Percentiles rank a stretch among this genome's conserved stretches.
These are phyloP conservation scores for Drosophila lacertosa DNA, from an alignment of 1,140 invertebrate species.

Conservation along the genomic window DNA sequence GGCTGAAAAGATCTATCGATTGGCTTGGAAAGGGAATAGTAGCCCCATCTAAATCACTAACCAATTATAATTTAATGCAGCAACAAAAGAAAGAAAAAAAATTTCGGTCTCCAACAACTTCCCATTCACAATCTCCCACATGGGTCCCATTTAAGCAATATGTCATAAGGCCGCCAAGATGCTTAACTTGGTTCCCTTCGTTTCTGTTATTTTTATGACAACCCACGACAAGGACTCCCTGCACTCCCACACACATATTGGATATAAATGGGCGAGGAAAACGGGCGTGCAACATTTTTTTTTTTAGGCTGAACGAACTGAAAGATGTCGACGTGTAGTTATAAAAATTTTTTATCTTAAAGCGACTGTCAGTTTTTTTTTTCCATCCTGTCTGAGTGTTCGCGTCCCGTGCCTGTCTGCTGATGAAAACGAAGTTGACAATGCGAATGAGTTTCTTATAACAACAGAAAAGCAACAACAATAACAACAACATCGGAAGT, in stretches of 20 bases:
- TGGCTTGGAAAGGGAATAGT: background rate
- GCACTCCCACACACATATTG: background rate
- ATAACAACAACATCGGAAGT: slow-evolving; percentile 38
- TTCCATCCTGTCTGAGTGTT: slow-evolving; percentile 15
- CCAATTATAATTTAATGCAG: slow-evolving; percentile 55
- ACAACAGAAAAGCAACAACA: slow-evolving; percentile 53
- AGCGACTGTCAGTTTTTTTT: slow-evolving; percentile 71
- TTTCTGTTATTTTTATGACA: slow-evolving; percentile 34
- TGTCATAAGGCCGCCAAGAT: slow-evolving; percentile 77
- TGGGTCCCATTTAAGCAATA: slow-evolving; percentile 76
- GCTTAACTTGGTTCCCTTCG: slow-evolving; percentile 65
- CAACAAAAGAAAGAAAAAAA: background rate
- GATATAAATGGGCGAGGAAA: slow-evolving; percentile 67
- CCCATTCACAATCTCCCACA: slow-evolving; percentile 58
- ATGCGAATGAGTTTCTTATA: slow-evolving; percentile 82
- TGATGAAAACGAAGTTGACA: slow-evolving; percentile 81
- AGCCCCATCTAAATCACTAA: slow-evolving; percentile 34
- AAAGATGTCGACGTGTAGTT: slow-evolving; percentile 67
- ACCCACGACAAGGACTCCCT: slow-evolving; percentile 41
- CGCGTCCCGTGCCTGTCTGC: slow-evolving; percentile 50
- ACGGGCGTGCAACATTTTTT: slow-evolving; percentile 67
- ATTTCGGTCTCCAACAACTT: slow-evolving; percentile 35
- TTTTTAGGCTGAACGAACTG: slow-evolving; percentile 40
- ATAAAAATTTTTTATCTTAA: slow-evolving; percentile 77
- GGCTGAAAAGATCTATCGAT: background rate